A percentile compares a stretch with the other conserved stretches of the same genome.
phyloP scores from a whole-genome alignment of 92 coral and sea anemone genomes.

The Blastomussa wellsi region DNA sequence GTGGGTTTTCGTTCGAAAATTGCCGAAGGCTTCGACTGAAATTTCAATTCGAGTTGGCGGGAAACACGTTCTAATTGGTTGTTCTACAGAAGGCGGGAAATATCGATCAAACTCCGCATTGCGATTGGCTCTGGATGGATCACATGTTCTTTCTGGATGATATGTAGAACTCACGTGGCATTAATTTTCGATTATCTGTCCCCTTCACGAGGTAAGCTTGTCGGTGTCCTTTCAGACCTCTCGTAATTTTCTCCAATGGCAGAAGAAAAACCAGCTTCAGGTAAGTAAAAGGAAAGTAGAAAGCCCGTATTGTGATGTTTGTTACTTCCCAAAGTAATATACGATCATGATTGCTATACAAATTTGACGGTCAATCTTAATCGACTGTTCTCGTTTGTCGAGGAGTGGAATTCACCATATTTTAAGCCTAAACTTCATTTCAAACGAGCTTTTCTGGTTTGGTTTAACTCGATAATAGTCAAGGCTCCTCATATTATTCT shows the following conservation, averaged over 20 bases:
- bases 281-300: conserved; percentile 22
- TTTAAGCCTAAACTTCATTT: background rate
- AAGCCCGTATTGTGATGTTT: background rate
- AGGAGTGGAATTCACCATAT: background rate
- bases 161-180: conserved; percentile 28
- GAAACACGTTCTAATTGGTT: conserved; percentile 2
- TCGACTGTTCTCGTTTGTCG: background rate
- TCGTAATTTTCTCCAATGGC: conserved; percentile 44
- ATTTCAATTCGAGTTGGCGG: conserved; percentile 24
- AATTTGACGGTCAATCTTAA: background rate
- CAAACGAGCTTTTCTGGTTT: background rate
- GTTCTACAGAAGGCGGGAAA: background rate
- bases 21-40: background rate
- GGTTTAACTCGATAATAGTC: background rate
- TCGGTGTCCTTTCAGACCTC: background rate
- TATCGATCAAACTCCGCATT: background rate
- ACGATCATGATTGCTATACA: too few species aligned
- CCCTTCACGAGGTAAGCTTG: background rate
- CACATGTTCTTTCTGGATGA: conserved; percentile 3
- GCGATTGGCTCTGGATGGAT: conserved; percentile 17
- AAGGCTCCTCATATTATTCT: background rate
- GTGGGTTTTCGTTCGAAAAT: background rate
- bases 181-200: background rate
- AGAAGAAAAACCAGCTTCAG: conserved; percentile 64
- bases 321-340: background rate